phyloP scores from a whole-genome alignment of 1,140 invertebrate genomes.

The Pseudomyrmex cubaensis region DNA sequence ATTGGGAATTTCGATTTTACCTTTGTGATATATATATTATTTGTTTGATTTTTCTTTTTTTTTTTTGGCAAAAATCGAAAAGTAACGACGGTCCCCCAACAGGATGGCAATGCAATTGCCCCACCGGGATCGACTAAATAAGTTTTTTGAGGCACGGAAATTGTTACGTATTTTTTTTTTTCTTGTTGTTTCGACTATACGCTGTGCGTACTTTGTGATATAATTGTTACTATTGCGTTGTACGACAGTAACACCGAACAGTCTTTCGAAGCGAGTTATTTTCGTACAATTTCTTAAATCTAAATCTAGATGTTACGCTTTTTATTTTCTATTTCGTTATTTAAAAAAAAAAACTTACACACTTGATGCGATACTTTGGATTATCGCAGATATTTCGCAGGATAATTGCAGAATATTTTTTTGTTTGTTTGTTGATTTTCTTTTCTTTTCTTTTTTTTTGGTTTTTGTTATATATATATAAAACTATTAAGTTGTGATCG shows the following conservation, averaged over 20 bases:
- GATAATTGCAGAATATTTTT: constrained; percentile 33
- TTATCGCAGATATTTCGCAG: constrained; percentile 20
- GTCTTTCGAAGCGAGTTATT: constrained; percentile 54
- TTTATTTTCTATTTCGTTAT: constrained; percentile 63
- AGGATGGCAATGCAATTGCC: constrained; percentile 26
- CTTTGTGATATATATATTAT: constrained; percentile 78
- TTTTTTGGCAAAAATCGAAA: constrained; percentile 50
- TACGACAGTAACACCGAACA: constrained; percentile 51
- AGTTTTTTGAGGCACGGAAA: constrained; percentile 20
- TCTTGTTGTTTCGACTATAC: constrained; percentile 59
- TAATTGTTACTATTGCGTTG: constrained; percentile 55
- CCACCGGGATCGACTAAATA: constrained; percentile 15
- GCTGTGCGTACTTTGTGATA: constrained; percentile 68
- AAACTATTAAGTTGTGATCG: background rate
- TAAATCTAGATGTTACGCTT: constrained; percentile 58
- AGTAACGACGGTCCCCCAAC: constrained; percentile 52
- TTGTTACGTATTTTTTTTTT: constrained; percentile 11
- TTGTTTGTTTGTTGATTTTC: background rate
- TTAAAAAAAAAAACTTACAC: constrained; percentile 13
- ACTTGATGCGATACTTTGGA: constrained; percentile 45
- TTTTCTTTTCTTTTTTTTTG: no score
- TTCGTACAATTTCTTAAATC: constrained; percentile 59
- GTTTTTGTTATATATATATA: constrained; percentile 13
- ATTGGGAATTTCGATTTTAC: constrained; percentile 69
- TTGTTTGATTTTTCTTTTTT: constrained; percentile 65